Conservation (phyloP, 1,140 invertebrate species). For the Meteorus sp. region DNA sequence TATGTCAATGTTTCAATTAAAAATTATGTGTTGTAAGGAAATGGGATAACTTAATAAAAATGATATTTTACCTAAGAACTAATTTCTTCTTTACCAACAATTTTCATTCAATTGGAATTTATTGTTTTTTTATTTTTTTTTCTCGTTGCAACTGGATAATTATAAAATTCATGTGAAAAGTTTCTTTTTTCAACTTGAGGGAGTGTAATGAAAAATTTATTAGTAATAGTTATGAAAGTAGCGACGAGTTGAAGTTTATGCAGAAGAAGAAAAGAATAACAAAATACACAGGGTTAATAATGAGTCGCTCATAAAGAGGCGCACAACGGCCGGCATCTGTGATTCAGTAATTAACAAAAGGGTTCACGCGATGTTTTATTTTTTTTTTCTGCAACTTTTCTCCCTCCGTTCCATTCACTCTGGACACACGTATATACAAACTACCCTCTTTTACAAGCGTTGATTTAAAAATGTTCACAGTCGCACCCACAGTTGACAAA, state of each 20-base stretch:
- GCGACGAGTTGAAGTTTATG: background rate
- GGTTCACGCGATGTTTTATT: conserved; percentile 38
- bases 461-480: conserved; percentile 11
- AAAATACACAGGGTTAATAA: too few species aligned
- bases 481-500: too few species aligned
- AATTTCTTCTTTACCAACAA: conserved; percentile 5
- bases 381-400: conserved; percentile 38
- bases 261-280: background rate
- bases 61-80: conserved; percentile 48
- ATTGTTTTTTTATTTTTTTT: background rate
- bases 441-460: background rate
- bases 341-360: conserved; percentile 57
- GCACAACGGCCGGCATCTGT: conserved; percentile 51
- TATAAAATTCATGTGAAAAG: background rate
- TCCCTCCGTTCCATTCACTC: conserved; percentile 30
- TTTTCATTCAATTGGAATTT: background rate
- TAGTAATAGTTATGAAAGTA: conserved; percentile 6
- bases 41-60: conserved; percentile 54
- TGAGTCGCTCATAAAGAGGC: conserved; percentile 41
- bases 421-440: conserved; percentile 28
- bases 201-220: background rate
- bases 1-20: conserved; percentile 44
- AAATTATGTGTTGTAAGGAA: conserved; percentile 52
- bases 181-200: background rate
- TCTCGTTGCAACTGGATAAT: too few species aligned